Conservation (phyloP, 2,888 invertebrate genomes). For the Macroteleia sp. region DNA sequence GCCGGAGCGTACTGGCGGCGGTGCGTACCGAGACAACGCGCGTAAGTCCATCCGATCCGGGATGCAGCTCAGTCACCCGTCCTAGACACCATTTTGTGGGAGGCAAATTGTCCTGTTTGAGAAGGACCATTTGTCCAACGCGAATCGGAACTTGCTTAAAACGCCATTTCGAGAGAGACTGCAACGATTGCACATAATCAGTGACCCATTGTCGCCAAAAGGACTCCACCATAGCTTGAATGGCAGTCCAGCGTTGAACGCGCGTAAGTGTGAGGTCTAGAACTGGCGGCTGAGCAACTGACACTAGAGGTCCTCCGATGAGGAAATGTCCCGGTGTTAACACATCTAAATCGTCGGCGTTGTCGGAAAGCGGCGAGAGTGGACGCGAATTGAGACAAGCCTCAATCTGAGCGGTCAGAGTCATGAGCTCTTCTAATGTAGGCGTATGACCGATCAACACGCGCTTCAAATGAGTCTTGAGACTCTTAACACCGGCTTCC, state of each 20-base stretch:
- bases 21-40: conserved; percentile 1
- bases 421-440: background rate
- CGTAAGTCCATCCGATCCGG: background rate
- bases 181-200: conserved; percentile 6
- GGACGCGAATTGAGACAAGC: conserved; percentile 11
- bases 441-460: background rate
- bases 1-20: background rate
- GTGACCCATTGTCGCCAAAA: background rate
- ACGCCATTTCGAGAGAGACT: conserved; percentile 2
- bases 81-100: conserved; percentile 11
- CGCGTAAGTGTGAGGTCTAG: background rate
- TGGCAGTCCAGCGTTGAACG: background rate
- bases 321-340: conserved; percentile 8
- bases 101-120: background rate
- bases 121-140: conserved; percentile 2
- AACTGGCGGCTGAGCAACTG: background rate
- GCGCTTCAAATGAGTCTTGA: background rate
- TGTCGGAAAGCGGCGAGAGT: background rate
- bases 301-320: background rate
- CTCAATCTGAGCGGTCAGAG: background rate
- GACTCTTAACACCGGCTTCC: background rate
- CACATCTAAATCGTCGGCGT: background rate
- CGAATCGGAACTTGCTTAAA: background rate
- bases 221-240: background rate
- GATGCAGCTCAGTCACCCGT: background rate